Conservation (phyloP, 2,888 invertebrate genomes). For the Acanthosepion esculentum region DNA sequence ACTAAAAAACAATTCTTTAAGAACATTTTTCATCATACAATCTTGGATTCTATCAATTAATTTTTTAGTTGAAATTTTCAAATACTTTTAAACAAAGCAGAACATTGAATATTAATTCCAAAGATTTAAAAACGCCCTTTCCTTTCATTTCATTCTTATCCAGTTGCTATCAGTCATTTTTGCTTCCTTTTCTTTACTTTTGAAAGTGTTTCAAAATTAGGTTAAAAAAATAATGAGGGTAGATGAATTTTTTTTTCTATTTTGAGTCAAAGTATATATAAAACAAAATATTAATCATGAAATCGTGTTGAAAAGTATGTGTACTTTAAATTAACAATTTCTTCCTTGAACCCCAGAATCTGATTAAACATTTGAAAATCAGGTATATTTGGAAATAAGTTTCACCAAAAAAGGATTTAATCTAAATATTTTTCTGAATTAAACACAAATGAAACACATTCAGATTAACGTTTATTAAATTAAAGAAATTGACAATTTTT, state of each 20-base stretch:
- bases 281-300: not conserved
- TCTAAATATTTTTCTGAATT: not conserved
- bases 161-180: not conserved
- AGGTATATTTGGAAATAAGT: not conserved
- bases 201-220: not conserved
- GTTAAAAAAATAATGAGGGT: not conserved
- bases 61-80: not conserved
- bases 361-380: not conserved
- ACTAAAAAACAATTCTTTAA: no score
- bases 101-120: not conserved
- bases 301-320: not conserved
- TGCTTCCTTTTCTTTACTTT: not conserved
- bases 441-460: not conserved
- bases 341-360: not conserved
- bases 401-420: not conserved
- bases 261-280: not conserved
- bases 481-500: not conserved
- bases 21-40: no score
- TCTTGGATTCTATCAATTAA: no score
- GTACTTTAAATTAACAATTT: not conserved
- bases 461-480: slow-evolving; percentile 18
- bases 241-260: not conserved
- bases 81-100: not conserved
- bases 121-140: no score
- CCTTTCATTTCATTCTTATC: not conserved